Evolutionary conservation across 2,113 vertebrate species (phyloP).

Genomic region (Nyctibius bracteatus): DNA sequence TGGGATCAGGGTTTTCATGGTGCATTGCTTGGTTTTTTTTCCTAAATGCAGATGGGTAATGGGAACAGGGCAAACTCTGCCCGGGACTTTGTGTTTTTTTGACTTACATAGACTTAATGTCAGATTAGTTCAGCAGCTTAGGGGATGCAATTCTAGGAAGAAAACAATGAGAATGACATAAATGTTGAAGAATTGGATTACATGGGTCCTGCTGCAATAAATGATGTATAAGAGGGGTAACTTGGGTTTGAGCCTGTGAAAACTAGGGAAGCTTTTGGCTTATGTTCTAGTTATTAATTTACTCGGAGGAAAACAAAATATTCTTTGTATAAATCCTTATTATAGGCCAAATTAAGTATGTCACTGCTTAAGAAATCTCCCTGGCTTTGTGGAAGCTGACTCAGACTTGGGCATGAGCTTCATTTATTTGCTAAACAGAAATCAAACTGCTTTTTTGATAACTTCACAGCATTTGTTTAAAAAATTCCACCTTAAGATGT

Average conservation of each 20-base stretch:
- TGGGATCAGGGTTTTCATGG: not conserved
- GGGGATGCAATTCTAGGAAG: constrained; percentile 28
- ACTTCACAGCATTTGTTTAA: not conserved
- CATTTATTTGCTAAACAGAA: not conserved
- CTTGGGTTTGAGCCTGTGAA: constrained; percentile 24
- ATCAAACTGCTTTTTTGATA: not conserved
- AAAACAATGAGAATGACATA: constrained; percentile 39
- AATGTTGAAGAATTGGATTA: constrained; percentile 40
- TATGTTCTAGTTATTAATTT: constrained; percentile 40
- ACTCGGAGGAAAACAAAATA: constrained; percentile 14
- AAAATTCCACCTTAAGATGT: not conserved
- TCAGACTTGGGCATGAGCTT: constrained; percentile 12
- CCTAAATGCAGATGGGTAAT: not conserved
- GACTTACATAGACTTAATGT: not conserved
- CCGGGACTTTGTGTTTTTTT: not conserved
- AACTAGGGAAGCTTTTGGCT: constrained; percentile 32
- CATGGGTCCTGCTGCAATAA: not conserved
- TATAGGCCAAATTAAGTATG: constrained; percentile 25
- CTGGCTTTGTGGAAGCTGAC: constrained; percentile 34
- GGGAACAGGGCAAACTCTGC: not conserved
- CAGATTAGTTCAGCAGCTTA: constrained; percentile 27
- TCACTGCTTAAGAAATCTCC: constrained; percentile 18
- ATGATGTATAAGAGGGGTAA: not conserved
- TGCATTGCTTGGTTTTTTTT: not conserved
- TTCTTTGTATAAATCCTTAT: constrained; percentile 40